A percentile compares a stretch with the other conserved stretches of the same genome.
phyloP scores from a whole-genome alignment of 1,140 invertebrate genomes.

The Megalopta genalis region DNA sequence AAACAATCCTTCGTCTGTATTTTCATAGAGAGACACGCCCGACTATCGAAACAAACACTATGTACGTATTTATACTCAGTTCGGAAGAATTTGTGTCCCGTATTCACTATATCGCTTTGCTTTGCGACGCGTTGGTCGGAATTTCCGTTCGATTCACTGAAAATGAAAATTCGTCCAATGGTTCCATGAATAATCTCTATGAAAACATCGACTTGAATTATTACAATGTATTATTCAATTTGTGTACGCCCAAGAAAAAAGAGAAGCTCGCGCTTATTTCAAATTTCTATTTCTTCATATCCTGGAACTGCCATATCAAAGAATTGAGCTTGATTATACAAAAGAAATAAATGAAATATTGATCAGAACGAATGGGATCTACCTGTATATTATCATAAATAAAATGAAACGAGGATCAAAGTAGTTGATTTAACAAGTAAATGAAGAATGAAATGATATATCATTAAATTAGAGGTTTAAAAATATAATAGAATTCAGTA shows the following conservation, averaged over 20 bases:
- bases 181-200: constrained; percentile 42
- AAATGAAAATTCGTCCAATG: neutral
- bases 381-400: constrained; percentile 80
- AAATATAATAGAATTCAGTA: constrained; percentile 82
- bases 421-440: constrained; percentile 79
- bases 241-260: constrained; percentile 9
- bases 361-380: constrained; percentile 73
- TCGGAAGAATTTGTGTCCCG: neutral
- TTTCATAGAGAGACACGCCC: constrained; percentile 50
- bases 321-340: constrained; percentile 79
- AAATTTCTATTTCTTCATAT: constrained; percentile 80
- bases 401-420: constrained; percentile 79
- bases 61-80: too few relatives aligned
- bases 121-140: too few relatives aligned
- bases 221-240: constrained; percentile 9
- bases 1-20: constrained; percentile 42
- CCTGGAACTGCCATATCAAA: constrained; percentile 84
- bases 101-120: too few relatives aligned
- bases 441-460: constrained; percentile 80
- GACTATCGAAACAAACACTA: neutral
- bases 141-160: too few relatives aligned
- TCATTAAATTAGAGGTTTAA: constrained; percentile 81
- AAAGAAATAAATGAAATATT: constrained; percentile 67
- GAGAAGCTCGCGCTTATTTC: constrained; percentile 46
- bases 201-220: constrained; percentile 44